Percentiles rank a stretch among this genome's conserved stretches.
These are phyloP conservation scores for Himalopsyche japonica DNA, from an alignment of 2,888 invertebrate species.

Conservation along the genomic window DNA sequence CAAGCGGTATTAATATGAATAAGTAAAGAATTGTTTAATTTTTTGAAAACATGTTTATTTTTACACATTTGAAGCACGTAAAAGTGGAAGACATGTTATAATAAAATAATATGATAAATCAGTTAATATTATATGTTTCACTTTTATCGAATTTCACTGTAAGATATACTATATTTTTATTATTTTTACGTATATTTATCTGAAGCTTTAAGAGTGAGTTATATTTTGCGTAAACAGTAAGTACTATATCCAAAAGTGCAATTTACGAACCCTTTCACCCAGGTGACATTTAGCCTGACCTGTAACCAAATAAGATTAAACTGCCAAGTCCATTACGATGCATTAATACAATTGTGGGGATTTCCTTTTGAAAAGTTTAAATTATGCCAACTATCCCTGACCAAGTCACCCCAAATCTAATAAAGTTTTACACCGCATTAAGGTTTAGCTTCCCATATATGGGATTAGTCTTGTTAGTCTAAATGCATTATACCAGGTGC, in stretches of 20 bases:
- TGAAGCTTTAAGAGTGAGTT: background rate
- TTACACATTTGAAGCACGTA: too few species aligned
- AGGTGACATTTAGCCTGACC: background rate
- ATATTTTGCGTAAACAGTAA: background rate
- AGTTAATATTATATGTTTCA: too few species aligned
- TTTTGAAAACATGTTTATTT: too few species aligned
- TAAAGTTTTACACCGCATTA: background rate
- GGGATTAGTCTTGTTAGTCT: background rate
- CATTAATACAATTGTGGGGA: background rate
- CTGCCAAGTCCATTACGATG: background rate
- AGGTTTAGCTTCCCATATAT: background rate
- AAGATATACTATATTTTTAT: too few species aligned
- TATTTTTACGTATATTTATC: background rate
- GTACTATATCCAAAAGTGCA: background rate
- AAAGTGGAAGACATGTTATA: too few species aligned
- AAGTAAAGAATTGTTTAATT: too few species aligned
- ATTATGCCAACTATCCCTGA: background rate
- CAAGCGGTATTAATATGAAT: too few species aligned
- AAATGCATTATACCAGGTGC: background rate
- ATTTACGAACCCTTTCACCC: background rate
- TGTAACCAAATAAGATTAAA: conserved; percentile 11
- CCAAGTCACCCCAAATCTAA: background rate
- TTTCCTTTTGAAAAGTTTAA: background rate
- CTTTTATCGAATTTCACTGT: too few species aligned
- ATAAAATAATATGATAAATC: too few species aligned